These are phyloP conservation scores for Ormyrus pomaceus DNA, from an alignment of 2,888 invertebrate species.

Conservation along the genomic window DNA sequence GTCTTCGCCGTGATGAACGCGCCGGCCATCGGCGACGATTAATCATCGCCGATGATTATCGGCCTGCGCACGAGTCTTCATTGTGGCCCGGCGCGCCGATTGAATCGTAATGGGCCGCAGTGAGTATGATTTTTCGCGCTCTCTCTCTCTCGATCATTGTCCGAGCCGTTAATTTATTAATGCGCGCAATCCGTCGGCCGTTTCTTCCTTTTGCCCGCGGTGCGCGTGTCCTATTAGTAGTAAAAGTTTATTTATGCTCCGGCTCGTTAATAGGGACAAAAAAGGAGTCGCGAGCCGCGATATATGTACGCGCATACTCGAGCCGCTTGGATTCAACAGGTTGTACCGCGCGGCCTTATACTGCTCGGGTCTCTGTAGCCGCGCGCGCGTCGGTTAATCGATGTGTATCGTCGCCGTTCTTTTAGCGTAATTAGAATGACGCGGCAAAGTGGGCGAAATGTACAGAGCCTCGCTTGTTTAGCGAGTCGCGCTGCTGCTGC, in stretches of 20 bases:
- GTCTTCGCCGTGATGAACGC: too few relatives aligned
- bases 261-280: slow-evolving; percentile 27
- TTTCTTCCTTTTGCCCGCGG: background rate
- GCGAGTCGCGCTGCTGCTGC: too few relatives aligned
- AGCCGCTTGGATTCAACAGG: slow-evolving; percentile 8
- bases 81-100: background rate
- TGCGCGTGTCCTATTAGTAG: slow-evolving; percentile 21
- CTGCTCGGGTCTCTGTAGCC: background rate
- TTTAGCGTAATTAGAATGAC: background rate
- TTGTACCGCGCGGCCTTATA: slow-evolving; percentile 9
- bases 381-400: slow-evolving; percentile 1
- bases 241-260: slow-evolving; percentile 44
- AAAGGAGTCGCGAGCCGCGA: slow-evolving; percentile 1
- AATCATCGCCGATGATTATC: slow-evolving; percentile 35
- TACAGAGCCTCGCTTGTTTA: too few relatives aligned
- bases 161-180: background rate
- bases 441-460: background rate
- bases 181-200: background rate
- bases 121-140: background rate
- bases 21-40: background rate
- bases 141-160: slow-evolving; percentile 23
- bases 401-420: background rate
- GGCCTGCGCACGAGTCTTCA: background rate
- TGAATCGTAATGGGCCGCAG: slow-evolving; percentile 20
- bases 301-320: background rate